A percentile compares a stretch with the other conserved stretches of the same genome.
Evolutionary conservation across 1,140 invertebrate species (phyloP).

Genomic region (Chironomus tepperi): DNA sequence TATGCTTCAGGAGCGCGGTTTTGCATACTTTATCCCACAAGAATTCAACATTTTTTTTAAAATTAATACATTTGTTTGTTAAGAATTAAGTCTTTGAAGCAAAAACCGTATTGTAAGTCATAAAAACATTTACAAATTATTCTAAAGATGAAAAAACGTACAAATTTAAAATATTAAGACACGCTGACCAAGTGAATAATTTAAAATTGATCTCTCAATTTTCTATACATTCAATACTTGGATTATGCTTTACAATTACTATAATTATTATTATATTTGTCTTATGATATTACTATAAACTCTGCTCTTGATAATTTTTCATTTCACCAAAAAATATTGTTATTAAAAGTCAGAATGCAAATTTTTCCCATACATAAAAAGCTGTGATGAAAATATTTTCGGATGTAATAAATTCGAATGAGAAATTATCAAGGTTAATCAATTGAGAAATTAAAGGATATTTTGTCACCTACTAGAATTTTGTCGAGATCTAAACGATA

Average conservation of each 20-base stretch:
- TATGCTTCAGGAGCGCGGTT: constrained; percentile 7
- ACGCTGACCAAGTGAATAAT: neutral
- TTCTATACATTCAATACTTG: neutral
- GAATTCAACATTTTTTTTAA: constrained; percentile 12
- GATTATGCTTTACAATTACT: neutral
- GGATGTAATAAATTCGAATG: too few relatives aligned
- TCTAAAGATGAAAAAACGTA: neutral
- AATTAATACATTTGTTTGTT: neutral
- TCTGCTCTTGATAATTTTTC: too few relatives aligned
- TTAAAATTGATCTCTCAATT: neutral
- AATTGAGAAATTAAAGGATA: too few relatives aligned
- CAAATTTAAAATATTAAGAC: neutral
- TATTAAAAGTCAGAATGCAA: too few relatives aligned
- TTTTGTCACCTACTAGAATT: too few relatives aligned
- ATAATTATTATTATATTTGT: too few relatives aligned
- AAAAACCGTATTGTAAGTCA: neutral
- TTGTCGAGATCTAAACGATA: too few relatives aligned
- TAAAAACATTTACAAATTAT: neutral
- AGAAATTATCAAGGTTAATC: too few relatives aligned
- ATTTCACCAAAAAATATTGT: too few relatives aligned
- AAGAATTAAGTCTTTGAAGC: neutral
- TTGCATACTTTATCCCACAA: neutral
- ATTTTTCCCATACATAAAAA: too few relatives aligned
- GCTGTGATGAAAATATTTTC: too few relatives aligned
- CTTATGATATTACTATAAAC: too few relatives aligned